These are phyloP conservation scores for Rhynchophorus ferrugineus DNA, from an alignment of 1,140 invertebrate species.

Conservation along the genomic window DNA sequence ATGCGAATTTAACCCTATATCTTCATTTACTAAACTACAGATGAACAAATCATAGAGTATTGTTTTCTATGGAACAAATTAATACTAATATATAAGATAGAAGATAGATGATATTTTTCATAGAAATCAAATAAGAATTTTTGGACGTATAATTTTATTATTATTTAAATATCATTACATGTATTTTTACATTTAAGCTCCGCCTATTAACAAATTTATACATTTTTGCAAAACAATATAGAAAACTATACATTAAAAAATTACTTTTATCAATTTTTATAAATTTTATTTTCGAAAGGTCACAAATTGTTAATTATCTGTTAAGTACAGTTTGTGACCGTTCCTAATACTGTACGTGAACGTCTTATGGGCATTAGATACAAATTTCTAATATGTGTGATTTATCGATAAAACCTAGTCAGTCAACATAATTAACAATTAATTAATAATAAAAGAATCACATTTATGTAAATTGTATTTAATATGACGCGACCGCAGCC, in stretches of 20 bases:
- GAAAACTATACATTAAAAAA: slow-evolving; percentile 39
- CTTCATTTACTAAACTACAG: no score
- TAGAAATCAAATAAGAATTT: not conserved
- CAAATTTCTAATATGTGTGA: slow-evolving; percentile 3
- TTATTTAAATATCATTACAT: slow-evolving; percentile 34
- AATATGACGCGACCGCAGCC: slow-evolving; percentile 12
- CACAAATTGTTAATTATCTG: not conserved
- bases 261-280: slow-evolving; percentile 17
- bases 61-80: no score
- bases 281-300: slow-evolving; percentile 7
- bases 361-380: slow-evolving; percentile 6
- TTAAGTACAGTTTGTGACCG: not conserved
- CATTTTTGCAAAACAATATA: slow-evolving; percentile 35
- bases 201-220: slow-evolving; percentile 41
- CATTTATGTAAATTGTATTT: slow-evolving; percentile 35
- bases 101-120: not conserved
- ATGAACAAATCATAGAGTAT: no score
- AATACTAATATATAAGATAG: no score
- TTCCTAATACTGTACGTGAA: slow-evolving; percentile 16
- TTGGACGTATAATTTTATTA: slow-evolving; percentile 38
- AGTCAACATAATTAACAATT: slow-evolving; percentile 23
- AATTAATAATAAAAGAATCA: slow-evolving; percentile 34
- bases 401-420: slow-evolving; percentile 16
- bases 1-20: no score
- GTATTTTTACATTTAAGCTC: slow-evolving; percentile 39